Evolutionary conservation across 2,888 invertebrate genomes (phyloP), one percentile per base, ranked within the genome.

Genomic region (Malacosoma neustria): DNA sequence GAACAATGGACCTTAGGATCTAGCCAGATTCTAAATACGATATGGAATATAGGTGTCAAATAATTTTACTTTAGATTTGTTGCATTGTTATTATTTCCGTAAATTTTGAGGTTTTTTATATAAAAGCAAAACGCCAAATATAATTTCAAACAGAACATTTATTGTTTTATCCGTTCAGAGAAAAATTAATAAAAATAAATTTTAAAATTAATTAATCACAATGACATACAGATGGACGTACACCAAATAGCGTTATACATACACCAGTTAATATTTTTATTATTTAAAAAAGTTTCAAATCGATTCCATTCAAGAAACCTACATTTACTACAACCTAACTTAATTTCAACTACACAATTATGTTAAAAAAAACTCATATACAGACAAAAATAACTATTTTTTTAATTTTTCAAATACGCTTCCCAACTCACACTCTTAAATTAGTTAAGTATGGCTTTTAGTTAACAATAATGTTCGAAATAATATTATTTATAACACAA

Each of bases 111-210:
- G 22, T 5, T 30, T 39, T 38, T 40, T 34, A 43, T 29, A 39
- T 40, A 15, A 30, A 48, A 47, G 46, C 51, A 50, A 82, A 84
- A 85, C 74, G 63, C 53, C 72, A 56, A 61, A 48, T 50, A 68
- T 72, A 81, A 79, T 80, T 74, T 72, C 76, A 85, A 85, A 85
- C 84, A 85, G 84, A 85, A 85, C 85, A 85, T 84, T 85, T 82
- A 85, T 85, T 84, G 73, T 77, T 81, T 79, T 81, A 84, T 82
- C 80, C 84, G 81, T 82, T 81, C 73, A 80, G 73, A 77, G 77
- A 72, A 79, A 76, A 56, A 58, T 53, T 60, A 58, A 61, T 60
- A 54, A 75, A 73, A 74, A 69, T 39, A 34, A 32, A 33, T 30
- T 14, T 36, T 39, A 36, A 39, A 13, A 32, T 32, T 32, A 69